These are phyloP conservation scores for Sylvia borin DNA, from an alignment of 2,797 vertebrate species.

Conservation along the genomic window DNA sequence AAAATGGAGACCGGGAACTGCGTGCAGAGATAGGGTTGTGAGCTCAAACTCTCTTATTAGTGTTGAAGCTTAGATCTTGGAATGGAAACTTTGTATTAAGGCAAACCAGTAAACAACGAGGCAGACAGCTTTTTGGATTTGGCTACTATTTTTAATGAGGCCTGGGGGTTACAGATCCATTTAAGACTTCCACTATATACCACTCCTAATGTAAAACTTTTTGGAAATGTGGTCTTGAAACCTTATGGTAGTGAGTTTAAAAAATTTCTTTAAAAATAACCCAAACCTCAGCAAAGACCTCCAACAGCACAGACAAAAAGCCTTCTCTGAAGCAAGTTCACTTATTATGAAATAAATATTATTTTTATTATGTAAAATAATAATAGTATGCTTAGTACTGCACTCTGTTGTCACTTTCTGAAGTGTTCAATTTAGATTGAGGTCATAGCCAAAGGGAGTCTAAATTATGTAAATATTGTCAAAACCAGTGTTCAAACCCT, in stretches of 20 bases:
- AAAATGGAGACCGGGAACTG: not conserved
- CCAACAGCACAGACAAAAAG: fast-evolving
- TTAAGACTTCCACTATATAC: not conserved
- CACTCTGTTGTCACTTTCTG: not conserved
- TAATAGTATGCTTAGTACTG: not conserved
- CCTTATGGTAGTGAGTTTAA: not conserved
- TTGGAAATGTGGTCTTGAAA: not conserved
- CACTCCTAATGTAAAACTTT: not conserved
- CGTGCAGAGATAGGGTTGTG: not conserved
- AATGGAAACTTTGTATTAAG: not conserved
- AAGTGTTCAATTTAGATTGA: not conserved
- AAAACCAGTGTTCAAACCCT: not conserved
- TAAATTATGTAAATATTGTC: not conserved
- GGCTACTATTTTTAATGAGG: not conserved
- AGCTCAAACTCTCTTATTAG: not conserved
- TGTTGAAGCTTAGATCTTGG: not conserved
- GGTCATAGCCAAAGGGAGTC: not conserved
- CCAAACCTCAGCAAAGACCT: fast-evolving
- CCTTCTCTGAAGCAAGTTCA: not conserved
- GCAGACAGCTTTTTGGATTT: not conserved
- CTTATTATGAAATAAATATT: not conserved
- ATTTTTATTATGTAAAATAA: not conserved
- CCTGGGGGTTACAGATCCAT: not conserved
- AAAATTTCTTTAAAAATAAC: not conserved
- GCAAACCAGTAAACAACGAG: not conserved